Percentiles rank a stretch among this genome's conserved stretches.
Evolutionary conservation across 2,888 invertebrate genomes (phyloP).

Genomic region (Monopis laevigella): DNA sequence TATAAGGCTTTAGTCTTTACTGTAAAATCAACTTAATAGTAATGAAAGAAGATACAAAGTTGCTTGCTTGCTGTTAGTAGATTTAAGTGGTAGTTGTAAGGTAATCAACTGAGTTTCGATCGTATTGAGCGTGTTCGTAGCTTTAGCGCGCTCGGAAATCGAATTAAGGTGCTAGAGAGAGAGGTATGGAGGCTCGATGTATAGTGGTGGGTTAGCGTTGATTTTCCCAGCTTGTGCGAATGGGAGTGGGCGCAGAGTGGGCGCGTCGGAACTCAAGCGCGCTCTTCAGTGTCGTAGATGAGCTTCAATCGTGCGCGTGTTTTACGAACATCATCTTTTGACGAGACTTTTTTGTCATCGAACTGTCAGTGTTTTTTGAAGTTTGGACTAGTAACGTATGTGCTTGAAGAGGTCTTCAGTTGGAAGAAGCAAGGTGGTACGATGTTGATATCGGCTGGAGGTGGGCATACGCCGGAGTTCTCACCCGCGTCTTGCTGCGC

Average conservation of each 20-base stretch:
- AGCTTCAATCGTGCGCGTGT: conserved; percentile 65
- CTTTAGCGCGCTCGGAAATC: conserved; percentile 65
- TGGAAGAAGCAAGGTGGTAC: conserved; percentile 32
- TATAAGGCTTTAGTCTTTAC: too few species aligned
- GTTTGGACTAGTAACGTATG: conserved; percentile 8
- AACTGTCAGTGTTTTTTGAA: conserved; percentile 16
- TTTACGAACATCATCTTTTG: conserved; percentile 39
- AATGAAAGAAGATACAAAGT: background rate
- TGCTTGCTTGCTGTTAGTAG: background rate
- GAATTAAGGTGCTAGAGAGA: conserved; percentile 65
- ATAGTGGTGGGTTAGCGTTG: conserved; percentile 33
- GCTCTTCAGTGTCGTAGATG: conserved; percentile 67
- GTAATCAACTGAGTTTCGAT: conserved; percentile 31
- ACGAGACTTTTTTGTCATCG: background rate
- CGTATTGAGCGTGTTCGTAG: conserved; percentile 55
- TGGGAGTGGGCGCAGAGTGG: conserved; percentile 67
- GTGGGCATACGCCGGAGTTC: conserved; percentile 66
- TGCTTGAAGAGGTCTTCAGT: background rate
- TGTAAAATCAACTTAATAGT: background rate
- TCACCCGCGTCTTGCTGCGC: conserved; percentile 68
- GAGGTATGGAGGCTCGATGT: conserved; percentile 48
- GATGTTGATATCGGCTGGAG: conserved; percentile 75
- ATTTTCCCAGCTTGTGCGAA: conserved; percentile 65
- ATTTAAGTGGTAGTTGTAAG: background rate
- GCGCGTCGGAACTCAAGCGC: conserved; percentile 62